Conservation (phyloP, 2,888 invertebrate species). For the Pasiphila rectangulata region DNA sequence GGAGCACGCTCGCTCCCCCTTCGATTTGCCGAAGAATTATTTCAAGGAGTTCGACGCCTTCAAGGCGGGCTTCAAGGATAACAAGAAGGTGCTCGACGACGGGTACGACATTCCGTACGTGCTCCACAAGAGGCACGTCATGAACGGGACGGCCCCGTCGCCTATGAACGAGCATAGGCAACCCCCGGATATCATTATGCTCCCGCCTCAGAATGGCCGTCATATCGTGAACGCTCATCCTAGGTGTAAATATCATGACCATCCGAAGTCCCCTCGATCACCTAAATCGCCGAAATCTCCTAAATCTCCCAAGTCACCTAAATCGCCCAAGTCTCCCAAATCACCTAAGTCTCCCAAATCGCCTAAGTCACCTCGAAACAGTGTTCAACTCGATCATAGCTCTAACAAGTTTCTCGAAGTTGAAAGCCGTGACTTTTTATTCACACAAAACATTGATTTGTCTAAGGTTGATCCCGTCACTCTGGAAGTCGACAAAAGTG, state of each 20-base stretch:
- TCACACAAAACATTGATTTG: slow-evolving; percentile 87
- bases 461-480: slow-evolving; percentile 88
- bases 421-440: slow-evolving; percentile 83
- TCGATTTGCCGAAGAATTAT: slow-evolving; percentile 87
- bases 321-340: slow-evolving; percentile 83
- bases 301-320: slow-evolving; percentile 84
- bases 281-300: slow-evolving; percentile 78
- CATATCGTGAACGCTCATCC: slow-evolving; percentile 72
- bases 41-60: slow-evolving; percentile 84
- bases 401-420: slow-evolving; percentile 71
- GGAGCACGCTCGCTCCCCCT: slow-evolving; percentile 83
- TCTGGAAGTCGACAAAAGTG: slow-evolving; percentile 84
- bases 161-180: slow-evolving; percentile 71
- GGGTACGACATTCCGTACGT: slow-evolving; percentile 91
- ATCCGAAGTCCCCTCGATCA: slow-evolving; percentile 75
- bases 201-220: slow-evolving; percentile 71
- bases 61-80: slow-evolving; percentile 77
- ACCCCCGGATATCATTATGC: slow-evolving; percentile 70
- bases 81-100: slow-evolving; percentile 69
- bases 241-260: slow-evolving; percentile 75
- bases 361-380: slow-evolving; percentile 76
- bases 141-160: slow-evolving; percentile 89
- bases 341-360: slow-evolving; percentile 80
- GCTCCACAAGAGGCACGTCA: slow-evolving; percentile 90
- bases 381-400: slow-evolving; percentile 58